Evolutionary conservation across 2,888 invertebrate species (phyloP), one percentile per base, ranked within the genome.

Genomic region (Drosophila putrida): DNA sequence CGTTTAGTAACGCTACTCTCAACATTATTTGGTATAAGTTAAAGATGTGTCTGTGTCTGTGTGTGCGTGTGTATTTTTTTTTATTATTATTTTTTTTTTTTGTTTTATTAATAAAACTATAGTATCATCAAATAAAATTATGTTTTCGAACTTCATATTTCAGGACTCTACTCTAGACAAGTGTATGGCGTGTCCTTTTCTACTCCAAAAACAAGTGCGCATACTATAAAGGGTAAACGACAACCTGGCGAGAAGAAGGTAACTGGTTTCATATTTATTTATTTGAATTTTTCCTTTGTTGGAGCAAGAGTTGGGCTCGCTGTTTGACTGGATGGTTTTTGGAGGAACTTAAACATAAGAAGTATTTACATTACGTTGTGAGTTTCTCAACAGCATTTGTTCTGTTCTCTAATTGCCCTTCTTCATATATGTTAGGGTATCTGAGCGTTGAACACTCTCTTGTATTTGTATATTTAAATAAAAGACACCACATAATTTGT

Each of bases 121-220:
- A 41, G 76, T 72, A 76, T 76, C 68, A 77, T 77, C 77, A 80
- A 82, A 82, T 79, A 72, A 88, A 87, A 87, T 87, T 87, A 87
- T 85, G 68, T 80, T 87, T 89, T 89, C 82, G 85, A 85, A 87
- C 88, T 85, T 89, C 86, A 89, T 88, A 87, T 89, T 87, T 85
- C 89, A 89, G 65, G 72, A 70, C 70, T 54, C 60, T 39, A 70
- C 70, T 54, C 60, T 39, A 70, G 82, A 78, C 82, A 83, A 82
- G 87, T 81, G 83, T 70, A 78, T 86, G 69, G 82, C 88, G 85
- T 87, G 82, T 83, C 75, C 70, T 80, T 55, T 67, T 67, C 61
- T 47, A 69, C 78, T 74, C 70, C 59, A 65, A 36, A 57, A 51
- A 68, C 59, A 78, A 68, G 68, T 77, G 73, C 53, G 63, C 63